These are phyloP conservation scores for Amphimedon queenslandica DNA, from an alignment of 37 sponge, comb jelly and placozoan species.

Conservation along the genomic window DNA sequence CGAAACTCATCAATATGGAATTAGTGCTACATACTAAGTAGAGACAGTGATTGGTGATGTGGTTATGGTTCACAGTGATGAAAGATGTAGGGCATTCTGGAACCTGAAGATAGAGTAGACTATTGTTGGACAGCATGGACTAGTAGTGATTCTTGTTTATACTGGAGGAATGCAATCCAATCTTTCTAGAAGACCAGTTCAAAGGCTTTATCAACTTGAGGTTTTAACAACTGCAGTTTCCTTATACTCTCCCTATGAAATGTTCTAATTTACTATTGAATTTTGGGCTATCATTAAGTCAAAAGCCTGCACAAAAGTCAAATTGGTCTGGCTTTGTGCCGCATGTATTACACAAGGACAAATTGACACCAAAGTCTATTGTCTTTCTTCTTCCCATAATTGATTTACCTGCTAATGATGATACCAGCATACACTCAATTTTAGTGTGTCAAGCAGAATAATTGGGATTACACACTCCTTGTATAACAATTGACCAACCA, in stretches of 20 bases:
- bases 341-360: background rate
- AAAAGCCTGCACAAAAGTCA: constrained; percentile 6
- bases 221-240: too few species aligned
- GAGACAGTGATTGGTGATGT: too few species aligned
- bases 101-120: too few species aligned
- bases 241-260: constrained; percentile 14
- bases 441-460: constrained; percentile 12
- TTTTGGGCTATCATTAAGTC: constrained; percentile 2
- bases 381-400: constrained; percentile 29
- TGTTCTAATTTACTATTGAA: constrained; percentile 13
- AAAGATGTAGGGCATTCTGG: too few species aligned
- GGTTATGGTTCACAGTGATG: too few species aligned
- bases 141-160: too few species aligned
- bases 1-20: too few species aligned
- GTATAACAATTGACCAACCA: constrained; percentile 30
- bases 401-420: constrained; percentile 13
- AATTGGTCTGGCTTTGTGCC: constrained; percentile 43
- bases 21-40: too few species aligned
- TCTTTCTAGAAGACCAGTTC: too few species aligned
- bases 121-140: too few species aligned
- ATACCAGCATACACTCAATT: constrained; percentile 16
- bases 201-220: too few species aligned
- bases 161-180: too few species aligned
- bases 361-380: constrained; percentile 6
- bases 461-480: constrained; percentile 3